phyloP scores from a whole-genome alignment of 2,888 invertebrate genomes.

The Ophion obscuratus region DNA sequence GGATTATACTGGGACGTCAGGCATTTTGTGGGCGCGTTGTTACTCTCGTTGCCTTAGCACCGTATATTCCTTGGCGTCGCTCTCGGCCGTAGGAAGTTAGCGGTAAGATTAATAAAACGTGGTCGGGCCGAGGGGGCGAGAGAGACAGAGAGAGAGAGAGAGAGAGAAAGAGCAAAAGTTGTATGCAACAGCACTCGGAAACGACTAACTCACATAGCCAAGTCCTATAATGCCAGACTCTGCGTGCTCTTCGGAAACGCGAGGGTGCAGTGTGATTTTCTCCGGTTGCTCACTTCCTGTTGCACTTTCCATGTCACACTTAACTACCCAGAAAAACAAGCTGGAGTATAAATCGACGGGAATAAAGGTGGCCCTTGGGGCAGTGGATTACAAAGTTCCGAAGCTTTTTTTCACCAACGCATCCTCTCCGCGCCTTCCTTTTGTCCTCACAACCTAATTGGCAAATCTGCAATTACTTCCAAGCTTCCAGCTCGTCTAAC shows the following conservation, averaged over 20 bases:
- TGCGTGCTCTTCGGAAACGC: slow-evolving; percentile 43
- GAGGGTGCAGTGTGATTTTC: slow-evolving; percentile 43
- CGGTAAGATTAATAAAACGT: slow-evolving; percentile 66
- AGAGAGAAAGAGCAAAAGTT: slow-evolving; percentile 52
- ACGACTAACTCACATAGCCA: slow-evolving; percentile 40
- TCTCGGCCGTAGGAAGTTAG: slow-evolving; percentile 59
- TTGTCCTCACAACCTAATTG: neutral
- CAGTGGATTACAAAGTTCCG: neutral
- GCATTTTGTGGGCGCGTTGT: slow-evolving; percentile 56
- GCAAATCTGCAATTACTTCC: neutral
- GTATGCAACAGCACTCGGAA: slow-evolving; percentile 53
- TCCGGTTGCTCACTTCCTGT: slow-evolving; percentile 37
- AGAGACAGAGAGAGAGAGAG: slow-evolving; percentile 45
- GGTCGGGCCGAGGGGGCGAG: slow-evolving; percentile 28
- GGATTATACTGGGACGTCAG: slow-evolving; percentile 47
- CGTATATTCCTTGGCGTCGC: slow-evolving; percentile 46
- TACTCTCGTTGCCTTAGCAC: slow-evolving; percentile 31
- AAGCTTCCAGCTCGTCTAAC: neutral
- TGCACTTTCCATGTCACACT: slow-evolving; percentile 45
- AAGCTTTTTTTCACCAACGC: neutral
- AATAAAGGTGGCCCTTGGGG: slow-evolving; percentile 1
- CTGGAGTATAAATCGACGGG: slow-evolving; percentile 17
- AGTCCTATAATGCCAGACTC: slow-evolving; percentile 21
- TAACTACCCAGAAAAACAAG: slow-evolving; percentile 33
- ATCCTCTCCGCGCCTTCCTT: neutral